Conservation (phyloP, 2,888 invertebrate species). For the Drosophila nr. medialis region DNA sequence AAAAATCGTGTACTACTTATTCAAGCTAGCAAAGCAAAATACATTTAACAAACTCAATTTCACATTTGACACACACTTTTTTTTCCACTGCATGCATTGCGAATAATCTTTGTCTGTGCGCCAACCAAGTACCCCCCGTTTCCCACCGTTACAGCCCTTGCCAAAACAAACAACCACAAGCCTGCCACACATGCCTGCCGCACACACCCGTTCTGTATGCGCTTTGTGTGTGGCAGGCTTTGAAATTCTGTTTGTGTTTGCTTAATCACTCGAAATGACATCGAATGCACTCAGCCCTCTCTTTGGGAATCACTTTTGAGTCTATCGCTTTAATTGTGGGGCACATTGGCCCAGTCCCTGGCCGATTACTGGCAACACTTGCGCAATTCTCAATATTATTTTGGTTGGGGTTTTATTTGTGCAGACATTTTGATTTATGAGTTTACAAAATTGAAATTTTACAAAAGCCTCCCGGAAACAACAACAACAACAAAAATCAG, state of each 20-base stretch:
- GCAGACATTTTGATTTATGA: slow-evolving; percentile 76
- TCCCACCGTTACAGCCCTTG: too few species aligned
- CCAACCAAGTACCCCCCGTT: neutral
- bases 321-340: slow-evolving; percentile 50
- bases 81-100: neutral
- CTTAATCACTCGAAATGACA: slow-evolving; percentile 67
- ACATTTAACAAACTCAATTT: neutral
- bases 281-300: slow-evolving; percentile 50
- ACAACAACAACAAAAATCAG: slow-evolving; percentile 19
- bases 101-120: neutral
- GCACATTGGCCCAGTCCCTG: slow-evolving; percentile 30
- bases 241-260: slow-evolving; percentile 65
- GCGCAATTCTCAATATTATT: slow-evolving; percentile 28
- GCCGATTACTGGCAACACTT: slow-evolving; percentile 35
- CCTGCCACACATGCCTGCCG: neutral
- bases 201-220: slow-evolving; percentile 39
- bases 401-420: slow-evolving; percentile 58
- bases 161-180: neutral
- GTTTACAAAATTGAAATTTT: slow-evolving; percentile 71
- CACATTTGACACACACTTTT: neutral
- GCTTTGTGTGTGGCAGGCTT: slow-evolving; percentile 46
- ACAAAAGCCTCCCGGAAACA: slow-evolving; percentile 36
- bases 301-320: slow-evolving; percentile 39
- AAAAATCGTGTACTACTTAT: neutral
- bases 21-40: neutral